These are phyloP conservation scores for Danionella dracula DNA, from an alignment of 2,797 vertebrate species.

Conservation along the genomic window DNA sequence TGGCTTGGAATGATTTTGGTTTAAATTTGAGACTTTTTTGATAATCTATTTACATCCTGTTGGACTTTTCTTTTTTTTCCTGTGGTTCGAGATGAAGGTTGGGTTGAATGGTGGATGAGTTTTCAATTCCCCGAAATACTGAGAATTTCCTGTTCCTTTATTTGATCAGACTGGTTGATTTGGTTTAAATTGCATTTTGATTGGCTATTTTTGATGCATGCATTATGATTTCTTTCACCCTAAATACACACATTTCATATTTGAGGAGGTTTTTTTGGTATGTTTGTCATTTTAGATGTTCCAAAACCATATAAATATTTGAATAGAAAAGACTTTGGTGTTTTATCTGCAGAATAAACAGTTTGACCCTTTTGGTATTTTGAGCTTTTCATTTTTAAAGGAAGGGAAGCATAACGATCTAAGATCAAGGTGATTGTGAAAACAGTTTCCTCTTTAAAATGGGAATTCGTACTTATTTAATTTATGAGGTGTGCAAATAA, in stretches of 20 bases:
- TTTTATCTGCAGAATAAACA: too few species aligned
- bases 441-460: conserved; percentile 15
- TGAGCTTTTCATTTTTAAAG: not conserved
- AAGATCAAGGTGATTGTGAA: not conserved
- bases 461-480: conserved; percentile 12
- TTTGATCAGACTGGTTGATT: not conserved
- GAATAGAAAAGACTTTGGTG: too few species aligned
- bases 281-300: too few species aligned
- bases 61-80: conserved; percentile 7
- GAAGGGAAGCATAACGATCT: not conserved
- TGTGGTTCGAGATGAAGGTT: conserved; percentile 9
- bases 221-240: too few species aligned
- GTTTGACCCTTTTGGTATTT: too few species aligned
- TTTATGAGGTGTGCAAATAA: conserved; percentile 22
- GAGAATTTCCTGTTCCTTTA: not conserved
- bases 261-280: too few species aligned
- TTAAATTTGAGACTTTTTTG: conserved; percentile 14
- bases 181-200: not conserved
- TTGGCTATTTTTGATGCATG: too few species aligned
- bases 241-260: too few species aligned
- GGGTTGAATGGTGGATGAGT: not conserved
- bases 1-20: not conserved
- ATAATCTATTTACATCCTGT: conserved; percentile 5
- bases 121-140: not conserved
- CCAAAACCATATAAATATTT: too few species aligned